These are phyloP conservation scores for Lacerta viridis DNA, from an alignment of 2,797 vertebrate genomes.

Conservation along the genomic window DNA sequence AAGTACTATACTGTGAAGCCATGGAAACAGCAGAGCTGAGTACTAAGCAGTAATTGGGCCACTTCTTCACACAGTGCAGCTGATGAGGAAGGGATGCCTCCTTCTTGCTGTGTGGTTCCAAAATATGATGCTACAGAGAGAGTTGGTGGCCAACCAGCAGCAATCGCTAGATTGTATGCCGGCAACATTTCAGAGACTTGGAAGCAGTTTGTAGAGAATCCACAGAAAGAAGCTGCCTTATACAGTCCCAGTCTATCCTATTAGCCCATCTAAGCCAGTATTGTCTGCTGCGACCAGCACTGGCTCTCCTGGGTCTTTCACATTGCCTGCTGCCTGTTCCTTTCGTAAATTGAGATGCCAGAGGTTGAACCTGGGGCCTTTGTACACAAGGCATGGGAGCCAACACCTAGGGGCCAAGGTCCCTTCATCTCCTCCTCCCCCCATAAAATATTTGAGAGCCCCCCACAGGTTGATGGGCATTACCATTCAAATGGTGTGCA, in stretches of 20 bases:
- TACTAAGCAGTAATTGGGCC: conserved; percentile 91
- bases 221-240: neutral
- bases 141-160: neutral
- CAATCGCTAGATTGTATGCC: neutral
- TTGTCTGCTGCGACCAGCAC: too few relatives aligned
- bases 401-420: too few relatives aligned
- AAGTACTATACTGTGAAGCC: conserved; percentile 88
- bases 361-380: neutral
- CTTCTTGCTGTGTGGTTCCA: conserved; percentile 71
- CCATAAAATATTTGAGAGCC: too few relatives aligned
- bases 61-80: conserved; percentile 85
- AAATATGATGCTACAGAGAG: conserved; percentile 1
- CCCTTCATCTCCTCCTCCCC: too few relatives aligned
- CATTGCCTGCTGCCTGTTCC: neutral
- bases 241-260: neutral
- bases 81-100: conserved; percentile 86
- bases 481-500: too few relatives aligned
- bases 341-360: neutral
- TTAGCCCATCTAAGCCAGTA: neutral
- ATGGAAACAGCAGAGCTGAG: conserved; percentile 92
- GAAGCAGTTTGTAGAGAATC: neutral
- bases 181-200: neutral
- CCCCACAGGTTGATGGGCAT: too few relatives aligned
- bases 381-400: too few relatives aligned
- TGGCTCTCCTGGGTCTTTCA: neutral